Percentiles rank a stretch among this genome's conserved stretches.
These are phyloP conservation scores for Pristiophorus japonicus DNA, from an alignment of 2,113 vertebrate species.

Conservation along the genomic window DNA sequence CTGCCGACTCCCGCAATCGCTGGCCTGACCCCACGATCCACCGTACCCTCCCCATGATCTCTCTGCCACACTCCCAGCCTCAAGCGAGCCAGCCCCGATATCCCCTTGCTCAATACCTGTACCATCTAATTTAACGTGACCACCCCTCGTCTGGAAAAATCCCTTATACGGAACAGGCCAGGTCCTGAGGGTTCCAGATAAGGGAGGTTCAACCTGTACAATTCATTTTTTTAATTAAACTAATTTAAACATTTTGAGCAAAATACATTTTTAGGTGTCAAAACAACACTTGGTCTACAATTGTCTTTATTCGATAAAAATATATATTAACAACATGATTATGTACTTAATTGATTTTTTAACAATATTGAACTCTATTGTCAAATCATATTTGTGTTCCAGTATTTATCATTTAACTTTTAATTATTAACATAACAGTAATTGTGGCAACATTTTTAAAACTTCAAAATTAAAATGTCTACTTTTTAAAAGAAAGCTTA, in stretches of 20 bases:
- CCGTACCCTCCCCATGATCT: no score
- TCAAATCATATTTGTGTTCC: background rate
- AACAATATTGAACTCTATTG: background rate
- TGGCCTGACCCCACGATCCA: no score
- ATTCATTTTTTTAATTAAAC: background rate
- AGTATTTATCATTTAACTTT: background rate
- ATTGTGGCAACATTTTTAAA: background rate
- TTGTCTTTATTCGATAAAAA: background rate
- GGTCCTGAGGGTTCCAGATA: no score
- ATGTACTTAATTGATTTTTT: conserved; percentile 15
- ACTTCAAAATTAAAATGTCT: background rate
- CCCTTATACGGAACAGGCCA: no score
- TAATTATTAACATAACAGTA: background rate
- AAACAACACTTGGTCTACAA: background rate
- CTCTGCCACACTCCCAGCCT: no score
- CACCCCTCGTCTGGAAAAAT: no score
- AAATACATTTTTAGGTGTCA: background rate
- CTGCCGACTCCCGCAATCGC: no score
- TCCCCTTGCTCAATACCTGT: no score
- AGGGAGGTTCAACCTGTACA: no score
- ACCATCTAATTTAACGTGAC: no score
- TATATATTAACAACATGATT: background rate
- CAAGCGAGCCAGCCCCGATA: no score
- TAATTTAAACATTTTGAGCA: background rate
- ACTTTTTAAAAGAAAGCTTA: background rate